A percentile compares a stretch with the other conserved stretches of the same genome.
Evolutionary conservation across 2,797 vertebrate genomes (phyloP).

Genomic region (Florisuga fusca): DNA sequence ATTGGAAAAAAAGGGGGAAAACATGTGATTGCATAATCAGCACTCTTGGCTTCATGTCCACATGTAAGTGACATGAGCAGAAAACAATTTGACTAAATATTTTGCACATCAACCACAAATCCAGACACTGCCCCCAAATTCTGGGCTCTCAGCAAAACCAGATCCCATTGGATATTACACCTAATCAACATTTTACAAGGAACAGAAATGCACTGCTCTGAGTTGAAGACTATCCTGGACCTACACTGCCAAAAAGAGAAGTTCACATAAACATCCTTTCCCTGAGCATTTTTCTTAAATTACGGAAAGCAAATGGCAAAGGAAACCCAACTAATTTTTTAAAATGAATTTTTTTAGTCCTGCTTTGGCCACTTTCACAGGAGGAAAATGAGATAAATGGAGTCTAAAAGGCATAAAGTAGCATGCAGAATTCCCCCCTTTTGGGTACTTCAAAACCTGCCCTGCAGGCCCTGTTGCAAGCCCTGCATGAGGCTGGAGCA

Average conservation of each 20-base stretch:
- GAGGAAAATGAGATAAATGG: background rate
- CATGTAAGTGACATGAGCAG: background rate
- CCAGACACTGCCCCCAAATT: background rate
- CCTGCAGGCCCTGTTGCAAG: background rate
- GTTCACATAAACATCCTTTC: background rate
- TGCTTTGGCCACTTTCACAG: background rate
- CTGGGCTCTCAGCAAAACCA: background rate
- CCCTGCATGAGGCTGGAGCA: background rate
- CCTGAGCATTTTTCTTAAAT: background rate
- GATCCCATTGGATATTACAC: background rate
- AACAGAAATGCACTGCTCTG: background rate
- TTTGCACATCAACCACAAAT: background rate
- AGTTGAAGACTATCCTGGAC: background rate
- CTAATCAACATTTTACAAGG: background rate
- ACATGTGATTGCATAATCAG: background rate
- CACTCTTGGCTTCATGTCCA: background rate
- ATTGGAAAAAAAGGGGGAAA: background rate
- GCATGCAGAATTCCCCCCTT: background rate
- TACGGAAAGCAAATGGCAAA: background rate
- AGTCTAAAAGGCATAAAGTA: background rate
- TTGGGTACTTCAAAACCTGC: accelerated
- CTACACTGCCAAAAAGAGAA: background rate
- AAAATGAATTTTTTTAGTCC: background rate
- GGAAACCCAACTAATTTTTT: background rate
- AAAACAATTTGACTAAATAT: background rate